These are phyloP conservation scores for Caretta caretta DNA, from an alignment of 2,113 vertebrate species.

Conservation along the genomic window DNA sequence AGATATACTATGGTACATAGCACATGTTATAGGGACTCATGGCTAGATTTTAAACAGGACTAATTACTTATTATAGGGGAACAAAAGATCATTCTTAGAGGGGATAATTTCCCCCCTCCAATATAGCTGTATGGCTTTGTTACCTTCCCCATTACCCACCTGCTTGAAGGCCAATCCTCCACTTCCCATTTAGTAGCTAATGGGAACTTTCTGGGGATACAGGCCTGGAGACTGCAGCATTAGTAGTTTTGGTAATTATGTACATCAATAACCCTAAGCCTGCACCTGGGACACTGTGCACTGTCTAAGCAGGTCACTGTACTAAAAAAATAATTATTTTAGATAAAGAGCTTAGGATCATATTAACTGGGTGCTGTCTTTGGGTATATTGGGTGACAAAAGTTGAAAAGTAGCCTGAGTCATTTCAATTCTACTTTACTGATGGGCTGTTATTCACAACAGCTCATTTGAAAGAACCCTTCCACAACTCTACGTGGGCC, in stretches of 20 bases:
- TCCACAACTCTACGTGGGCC: background rate
- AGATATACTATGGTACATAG: background rate
- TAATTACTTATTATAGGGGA: background rate
- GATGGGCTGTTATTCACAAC: background rate
- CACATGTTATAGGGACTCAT: accelerated
- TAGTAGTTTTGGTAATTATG: background rate
- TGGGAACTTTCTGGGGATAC: background rate
- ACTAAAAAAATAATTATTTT: background rate
- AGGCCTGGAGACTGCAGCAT: background rate
- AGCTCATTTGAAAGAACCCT: background rate
- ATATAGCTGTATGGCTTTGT: background rate
- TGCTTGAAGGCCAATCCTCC: background rate
- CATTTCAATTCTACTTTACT: background rate
- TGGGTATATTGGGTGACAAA: background rate
- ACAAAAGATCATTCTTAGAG: background rate
- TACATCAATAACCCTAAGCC: background rate
- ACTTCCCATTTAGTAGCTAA: background rate
- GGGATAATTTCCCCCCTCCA: background rate
- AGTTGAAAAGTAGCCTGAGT: background rate
- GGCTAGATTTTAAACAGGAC: background rate
- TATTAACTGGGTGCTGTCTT: background rate
- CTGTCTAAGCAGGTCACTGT: background rate
- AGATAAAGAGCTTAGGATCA: background rate
- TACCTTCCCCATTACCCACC: no score
- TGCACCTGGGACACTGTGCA: background rate